Percentiles rank a stretch among this genome's conserved stretches.
Evolutionary conservation across 1,140 invertebrate species (phyloP).

Genomic region (Lethrus apterus): DNA sequence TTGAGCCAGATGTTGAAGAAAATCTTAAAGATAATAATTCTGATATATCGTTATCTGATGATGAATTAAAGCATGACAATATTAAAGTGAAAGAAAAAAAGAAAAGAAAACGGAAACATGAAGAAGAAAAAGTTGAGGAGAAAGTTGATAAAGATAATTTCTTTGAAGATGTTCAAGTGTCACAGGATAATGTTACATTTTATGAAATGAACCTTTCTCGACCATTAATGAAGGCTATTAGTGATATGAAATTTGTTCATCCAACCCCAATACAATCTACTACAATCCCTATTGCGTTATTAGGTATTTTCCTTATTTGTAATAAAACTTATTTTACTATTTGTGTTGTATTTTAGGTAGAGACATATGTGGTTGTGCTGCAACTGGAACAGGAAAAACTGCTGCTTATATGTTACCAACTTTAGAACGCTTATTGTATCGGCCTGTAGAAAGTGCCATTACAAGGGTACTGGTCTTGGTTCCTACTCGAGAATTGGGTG

Average conservation of each 20-base stretch:
- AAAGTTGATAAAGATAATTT: constrained; percentile 59
- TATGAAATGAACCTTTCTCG: constrained; percentile 90
- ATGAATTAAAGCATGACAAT: constrained; percentile 63
- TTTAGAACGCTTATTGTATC: constrained; percentile 85
- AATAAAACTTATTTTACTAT: constrained; percentile 9
- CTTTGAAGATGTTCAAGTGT: constrained; percentile 67
- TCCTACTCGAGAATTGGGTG: constrained; percentile 93
- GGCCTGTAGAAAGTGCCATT: constrained; percentile 53
- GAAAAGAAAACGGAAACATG: constrained; percentile 44
- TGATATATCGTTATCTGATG: constrained; percentile 54
- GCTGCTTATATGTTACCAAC: constrained; percentile 98
- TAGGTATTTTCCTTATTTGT: no score
- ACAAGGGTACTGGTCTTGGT: constrained; percentile 89
- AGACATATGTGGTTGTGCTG: constrained; percentile 93
- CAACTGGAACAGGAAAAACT: constrained; percentile 98
- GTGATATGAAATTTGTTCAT: constrained; percentile 77
- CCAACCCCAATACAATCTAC: constrained; percentile 96
- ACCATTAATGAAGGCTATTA: constrained; percentile 82
- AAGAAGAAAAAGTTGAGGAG: constrained; percentile 40
- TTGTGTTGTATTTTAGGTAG: constrained; percentile 59
- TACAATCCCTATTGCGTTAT: constrained; percentile 87
- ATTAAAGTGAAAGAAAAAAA: constrained; percentile 52
- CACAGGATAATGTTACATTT: constrained; percentile 69
- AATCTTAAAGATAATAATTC: constrained; percentile 33
- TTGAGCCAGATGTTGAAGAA: constrained; percentile 23